Evolutionary conservation across 2,797 vertebrate species (phyloP), one percentile per base, ranked within the genome.

Genomic region (Malurus leucopterus): DNA sequence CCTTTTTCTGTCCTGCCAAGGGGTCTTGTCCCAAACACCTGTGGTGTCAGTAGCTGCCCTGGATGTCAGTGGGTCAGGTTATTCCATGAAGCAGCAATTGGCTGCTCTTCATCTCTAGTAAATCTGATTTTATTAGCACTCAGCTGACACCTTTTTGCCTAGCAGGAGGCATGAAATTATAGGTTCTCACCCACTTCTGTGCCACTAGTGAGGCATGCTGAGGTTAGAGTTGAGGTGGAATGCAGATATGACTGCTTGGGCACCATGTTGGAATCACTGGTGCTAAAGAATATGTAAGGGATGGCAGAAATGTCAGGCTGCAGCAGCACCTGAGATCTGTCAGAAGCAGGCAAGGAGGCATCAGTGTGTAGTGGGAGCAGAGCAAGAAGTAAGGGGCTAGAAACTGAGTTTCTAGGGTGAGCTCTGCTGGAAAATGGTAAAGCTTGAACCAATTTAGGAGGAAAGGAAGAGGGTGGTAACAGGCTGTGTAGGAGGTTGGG

Each of bases 11-110:
- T 10, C 13, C 30, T 58, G 32, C 26, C 2, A 7, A 11, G 5
- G 8, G 2, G 3, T 38, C 12, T 73, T 67, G 19, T 27, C 46
- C 11, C 61, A 76, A 69, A 26, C 1, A 8, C 32, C 23, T 40
- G 4, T 17, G 36, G 21, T 38, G 15, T 54, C 38, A n/a, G 14
- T 32, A 41, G 55, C 21, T 82, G 18, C n/a, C 13, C 44, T 55
- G 20, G 13, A 17, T 67, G 8, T n/a, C 58, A 54, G 7, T 8
- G 15, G 3, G 30, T 54, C 30, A 41, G 18, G 24, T 46, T 62
- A 38, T 73, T 75, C n/a, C 8, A 12, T 0, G 0, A 15, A 44
- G 21, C 0, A 1, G 59, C 23, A 32, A 17, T 2, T 61, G 43
- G 3, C 30, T 78, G 11, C 11, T 50, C 9, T 74, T 78, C 29